These are phyloP conservation scores for Disparrhopalites patrizii DNA, from an alignment of 2,888 invertebrate species.

Conservation along the genomic window DNA sequence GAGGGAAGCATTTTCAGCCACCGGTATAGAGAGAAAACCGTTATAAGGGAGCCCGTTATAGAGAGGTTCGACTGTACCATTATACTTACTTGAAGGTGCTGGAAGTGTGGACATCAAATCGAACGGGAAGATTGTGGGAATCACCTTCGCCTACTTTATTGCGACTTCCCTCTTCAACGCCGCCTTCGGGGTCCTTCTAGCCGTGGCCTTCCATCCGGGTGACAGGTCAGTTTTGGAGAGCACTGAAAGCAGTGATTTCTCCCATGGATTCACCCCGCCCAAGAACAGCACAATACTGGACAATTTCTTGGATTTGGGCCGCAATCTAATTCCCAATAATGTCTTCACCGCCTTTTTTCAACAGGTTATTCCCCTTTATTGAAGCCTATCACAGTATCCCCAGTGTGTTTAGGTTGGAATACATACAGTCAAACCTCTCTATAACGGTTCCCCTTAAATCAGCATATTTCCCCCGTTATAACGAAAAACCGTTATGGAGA, in stretches of 20 bases:
- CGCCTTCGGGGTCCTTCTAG: constrained; percentile 68
- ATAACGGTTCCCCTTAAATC: too few relatives aligned
- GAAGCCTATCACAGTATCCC: too few relatives aligned
- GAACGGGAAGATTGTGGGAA: constrained; percentile 77
- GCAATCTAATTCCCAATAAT: constrained; percentile 56
- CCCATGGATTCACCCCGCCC: constrained; percentile 20
- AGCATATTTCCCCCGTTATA: too few relatives aligned
- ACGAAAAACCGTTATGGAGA: too few relatives aligned
- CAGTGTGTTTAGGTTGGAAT: too few relatives aligned
- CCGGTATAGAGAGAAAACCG: too few relatives aligned
- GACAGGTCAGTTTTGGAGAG: constrained; percentile 53
- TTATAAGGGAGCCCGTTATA: background rate
- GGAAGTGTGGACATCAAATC: constrained; percentile 79
- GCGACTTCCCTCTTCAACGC: constrained; percentile 76
- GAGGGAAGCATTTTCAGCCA: too few relatives aligned
- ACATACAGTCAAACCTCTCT: too few relatives aligned
- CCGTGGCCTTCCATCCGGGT: constrained; percentile 72
- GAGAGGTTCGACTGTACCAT: constrained; percentile 2
- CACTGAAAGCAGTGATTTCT: background rate
- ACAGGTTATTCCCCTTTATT: constrained; percentile 36
- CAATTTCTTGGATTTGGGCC: constrained; percentile 81
- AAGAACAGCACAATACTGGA: constrained; percentile 59
- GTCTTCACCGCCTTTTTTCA: constrained; percentile 44
- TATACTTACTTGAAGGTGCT: constrained; percentile 60
- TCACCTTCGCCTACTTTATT: constrained; percentile 75